Evolutionary conservation across 2,888 invertebrate species (phyloP).

Genomic region (Sesamia inferens): DNA sequence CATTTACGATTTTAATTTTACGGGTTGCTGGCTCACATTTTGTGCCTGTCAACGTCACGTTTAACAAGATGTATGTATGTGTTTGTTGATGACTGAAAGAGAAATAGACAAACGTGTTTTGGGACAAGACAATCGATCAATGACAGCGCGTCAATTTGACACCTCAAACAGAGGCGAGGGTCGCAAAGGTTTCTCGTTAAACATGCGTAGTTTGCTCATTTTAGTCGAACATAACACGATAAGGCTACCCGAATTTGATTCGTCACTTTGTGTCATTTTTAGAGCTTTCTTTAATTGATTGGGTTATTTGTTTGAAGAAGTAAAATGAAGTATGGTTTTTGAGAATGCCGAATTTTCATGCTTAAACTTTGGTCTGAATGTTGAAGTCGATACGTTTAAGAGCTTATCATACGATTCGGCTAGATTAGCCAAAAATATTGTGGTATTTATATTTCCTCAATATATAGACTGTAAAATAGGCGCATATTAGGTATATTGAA

Average conservation of each 20-base stretch:
- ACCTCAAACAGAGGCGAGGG: slow-evolving; percentile 61
- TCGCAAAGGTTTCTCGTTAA: slow-evolving; percentile 46
- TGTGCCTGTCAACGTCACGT: slow-evolving; percentile 62
- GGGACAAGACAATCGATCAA: slow-evolving; percentile 78
- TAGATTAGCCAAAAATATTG: too few relatives aligned
- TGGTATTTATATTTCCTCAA: too few relatives aligned
- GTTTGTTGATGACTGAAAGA: slow-evolving; percentile 59
- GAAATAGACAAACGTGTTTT: slow-evolving; percentile 65
- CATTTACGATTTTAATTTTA: slow-evolving; percentile 74
- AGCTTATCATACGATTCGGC: background rate
- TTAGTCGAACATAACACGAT: slow-evolving; percentile 54
- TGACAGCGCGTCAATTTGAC: slow-evolving; percentile 77
- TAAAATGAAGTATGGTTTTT: slow-evolving; percentile 2
- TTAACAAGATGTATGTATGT: slow-evolving; percentile 69
- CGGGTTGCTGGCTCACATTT: slow-evolving; percentile 70
- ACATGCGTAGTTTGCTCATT: slow-evolving; percentile 56
- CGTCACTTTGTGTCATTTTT: slow-evolving; percentile 29
- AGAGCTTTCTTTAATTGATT: slow-evolving; percentile 7
- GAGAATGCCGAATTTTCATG: too few relatives aligned
- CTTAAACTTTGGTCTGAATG: background rate
- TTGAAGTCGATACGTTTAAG: background rate
- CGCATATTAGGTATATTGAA: too few relatives aligned
- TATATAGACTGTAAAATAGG: too few relatives aligned
- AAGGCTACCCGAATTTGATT: slow-evolving; percentile 20
- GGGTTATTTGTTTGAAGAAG: background rate